These are phyloP conservation scores for Anolis carolinensis DNA, from an alignment of 2,113 vertebrate genomes.

Conservation along the genomic window DNA sequence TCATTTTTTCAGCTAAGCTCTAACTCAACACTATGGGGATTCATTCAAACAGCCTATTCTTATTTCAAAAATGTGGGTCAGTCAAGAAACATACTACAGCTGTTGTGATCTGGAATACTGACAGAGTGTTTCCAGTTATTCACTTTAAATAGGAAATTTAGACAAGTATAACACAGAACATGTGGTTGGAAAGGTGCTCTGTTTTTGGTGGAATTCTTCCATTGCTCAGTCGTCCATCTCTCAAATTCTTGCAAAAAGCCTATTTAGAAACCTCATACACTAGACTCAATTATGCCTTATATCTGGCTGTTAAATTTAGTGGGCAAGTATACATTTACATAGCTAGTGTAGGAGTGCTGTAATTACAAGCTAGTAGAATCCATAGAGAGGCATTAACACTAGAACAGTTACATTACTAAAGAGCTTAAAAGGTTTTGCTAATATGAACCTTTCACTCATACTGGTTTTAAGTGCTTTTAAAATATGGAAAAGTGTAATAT, in stretches of 20 bases:
- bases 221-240: conserved; percentile 40
- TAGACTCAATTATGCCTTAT: conserved; percentile 26
- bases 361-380: background rate
- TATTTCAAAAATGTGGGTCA: conserved; percentile 49
- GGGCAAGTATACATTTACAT: conserved; percentile 22
- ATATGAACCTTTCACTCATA: background rate
- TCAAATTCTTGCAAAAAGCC: conserved; percentile 31
- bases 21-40: conserved; percentile 61
- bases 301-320: conserved; percentile 30
- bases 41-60: conserved; percentile 62
- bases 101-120: conserved; percentile 65
- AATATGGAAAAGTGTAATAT: background rate
- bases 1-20: conserved; percentile 59
- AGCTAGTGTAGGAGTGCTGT: conserved; percentile 2
- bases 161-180: conserved; percentile 62
- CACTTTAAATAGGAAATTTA: conserved; percentile 61
- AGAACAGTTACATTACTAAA: background rate
- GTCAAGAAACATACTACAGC: conserved; percentile 60
- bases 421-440: conserved; percentile 17
- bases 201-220: conserved; percentile 60
- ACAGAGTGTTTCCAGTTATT: conserved; percentile 67
- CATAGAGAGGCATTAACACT: conserved; percentile 6
- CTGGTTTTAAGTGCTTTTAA: conserved; percentile 3
- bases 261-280: conserved; percentile 9
- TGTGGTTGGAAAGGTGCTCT: conserved; percentile 60